phyloP scores from a whole-genome alignment of 2,113 vertebrate species.

The Caranx melampygus region DNA sequence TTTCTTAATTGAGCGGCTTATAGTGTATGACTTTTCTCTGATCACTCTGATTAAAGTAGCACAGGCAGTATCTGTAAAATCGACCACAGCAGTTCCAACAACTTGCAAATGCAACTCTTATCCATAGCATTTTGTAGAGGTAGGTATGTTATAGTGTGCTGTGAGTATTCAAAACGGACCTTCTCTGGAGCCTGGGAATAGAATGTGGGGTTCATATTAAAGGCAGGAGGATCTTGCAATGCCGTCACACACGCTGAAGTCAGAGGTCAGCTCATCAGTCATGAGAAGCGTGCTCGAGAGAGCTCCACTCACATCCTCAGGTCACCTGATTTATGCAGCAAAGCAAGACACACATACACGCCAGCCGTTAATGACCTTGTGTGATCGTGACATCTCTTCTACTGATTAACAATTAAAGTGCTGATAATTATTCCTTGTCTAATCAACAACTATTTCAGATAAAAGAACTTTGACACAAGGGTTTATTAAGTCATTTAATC shows the following conservation, averaged over 20 bases:
- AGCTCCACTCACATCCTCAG: conserved; percentile 3
- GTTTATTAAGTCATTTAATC: no score
- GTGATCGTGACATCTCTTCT: conserved; percentile 59
- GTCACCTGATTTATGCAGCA: conserved; percentile 31
- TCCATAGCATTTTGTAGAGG: not conserved
- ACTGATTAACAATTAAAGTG: conserved; percentile 50
- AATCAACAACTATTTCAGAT: conserved; percentile 49
- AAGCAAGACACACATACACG: not conserved
- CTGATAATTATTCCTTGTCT: conserved; percentile 29
- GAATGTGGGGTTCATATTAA: not conserved
- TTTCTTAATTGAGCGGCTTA: conserved; percentile 8
- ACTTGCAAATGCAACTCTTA: not conserved
- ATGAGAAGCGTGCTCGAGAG: conserved; percentile 16
- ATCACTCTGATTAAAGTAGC: conserved; percentile 2
- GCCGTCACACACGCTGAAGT: conserved; percentile 22
- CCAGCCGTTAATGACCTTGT: conserved; percentile 41
- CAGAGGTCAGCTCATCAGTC: conserved; percentile 63
- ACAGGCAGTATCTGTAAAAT: not conserved
- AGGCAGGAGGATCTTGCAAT: not conserved
- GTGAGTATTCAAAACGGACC: no score
- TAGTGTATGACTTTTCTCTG: conserved; percentile 6
- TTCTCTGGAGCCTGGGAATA: not conserved
- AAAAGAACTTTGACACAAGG: conserved; percentile 12
- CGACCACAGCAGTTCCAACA: not conserved
- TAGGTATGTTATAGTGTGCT: no score